These are phyloP conservation scores for Oncorhynchus nerka DNA, from an alignment of 2,113 vertebrate species.

Conservation along the genomic window DNA sequence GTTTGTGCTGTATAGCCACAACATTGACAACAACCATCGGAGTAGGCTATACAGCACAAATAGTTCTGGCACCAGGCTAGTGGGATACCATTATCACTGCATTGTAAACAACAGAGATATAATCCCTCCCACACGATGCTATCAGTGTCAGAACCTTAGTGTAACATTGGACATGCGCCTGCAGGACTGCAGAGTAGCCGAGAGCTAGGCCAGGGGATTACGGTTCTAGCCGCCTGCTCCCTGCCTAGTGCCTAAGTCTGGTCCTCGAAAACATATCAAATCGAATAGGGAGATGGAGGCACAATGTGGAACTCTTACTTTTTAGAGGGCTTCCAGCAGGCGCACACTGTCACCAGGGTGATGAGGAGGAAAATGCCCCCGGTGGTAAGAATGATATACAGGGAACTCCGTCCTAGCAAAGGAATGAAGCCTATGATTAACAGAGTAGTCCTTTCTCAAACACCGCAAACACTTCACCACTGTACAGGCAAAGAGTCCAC, in stretches of 20 bases:
- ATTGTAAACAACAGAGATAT: not conserved
- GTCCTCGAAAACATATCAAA: not conserved
- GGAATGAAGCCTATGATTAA: constrained; percentile 33
- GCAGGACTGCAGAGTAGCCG: not conserved
- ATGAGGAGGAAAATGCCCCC: constrained; percentile 96
- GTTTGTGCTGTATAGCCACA: not conserved
- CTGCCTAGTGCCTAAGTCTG: not conserved
- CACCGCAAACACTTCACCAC: not conserved
- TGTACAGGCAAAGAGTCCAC: not conserved
- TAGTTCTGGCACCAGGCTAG: not conserved
- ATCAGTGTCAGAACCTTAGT: too few relatives aligned
- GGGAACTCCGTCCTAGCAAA: constrained; percentile 88
- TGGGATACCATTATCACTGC: not conserved
- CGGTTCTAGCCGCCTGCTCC: not conserved
- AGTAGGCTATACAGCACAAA: too few relatives aligned
- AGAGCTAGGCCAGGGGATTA: not conserved
- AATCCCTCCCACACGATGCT: not conserved
- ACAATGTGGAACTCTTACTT: constrained; percentile 74
- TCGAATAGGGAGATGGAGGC: not conserved
- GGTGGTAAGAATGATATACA: constrained; percentile 97
- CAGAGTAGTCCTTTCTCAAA: not conserved
- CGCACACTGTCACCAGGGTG: constrained; percentile 96
- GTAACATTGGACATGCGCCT: not conserved
- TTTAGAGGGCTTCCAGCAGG: constrained; percentile 97
- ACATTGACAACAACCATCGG: too few relatives aligned